Base-by-base conservation (phyloP, 2,888 invertebrate genomes). In the Lasioglossum oenotherae region DNA sequence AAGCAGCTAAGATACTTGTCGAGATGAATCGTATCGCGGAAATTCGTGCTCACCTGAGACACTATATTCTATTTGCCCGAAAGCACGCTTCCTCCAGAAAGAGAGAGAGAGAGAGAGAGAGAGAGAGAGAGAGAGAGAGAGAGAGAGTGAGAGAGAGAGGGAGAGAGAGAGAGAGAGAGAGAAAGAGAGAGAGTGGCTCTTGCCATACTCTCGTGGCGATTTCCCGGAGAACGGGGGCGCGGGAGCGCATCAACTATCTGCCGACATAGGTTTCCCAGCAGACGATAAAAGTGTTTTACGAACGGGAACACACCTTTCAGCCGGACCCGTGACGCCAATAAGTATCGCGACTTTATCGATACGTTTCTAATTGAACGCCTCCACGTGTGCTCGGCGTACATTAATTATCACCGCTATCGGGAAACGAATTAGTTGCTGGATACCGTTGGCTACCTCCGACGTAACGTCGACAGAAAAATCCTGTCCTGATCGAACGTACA, bases 351-450 rank as follows among this genome's bases (percentile, higher is more conserved):
- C 69, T 85, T 85, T 81, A 87, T 87, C 78, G 80, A 44, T 69
- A 69, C 41, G 69, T 81, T 75, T 84, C 72, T 53, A 69, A 83
- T 69, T 44, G 67, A 81, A 81, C 53, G 81, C 49, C 67, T 73
- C 73, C 74, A 35, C 41, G 46, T 31, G 27, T 60, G 41, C 78
- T 23, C 80, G 74, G 79, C 78, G 76, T 41, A 57, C 78, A 75
- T 82, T 87, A 88, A 87, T 86, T 84, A 73, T 77, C 78, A 74
- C 73, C 76, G 75, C 75, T 74, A 27, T 80, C 75, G 72, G 84
- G 57, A 57, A 57, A 57, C 57, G 71, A 38, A 76, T 67, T 38
- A 41, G 53, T 44, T 19, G 46, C 35, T 46, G 14, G 71, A 35
- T 12, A 19, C 16, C 27, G 19, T 10, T 10, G 31, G 57, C 10